A percentile compares a stretch with the other conserved stretches of the same genome.
phyloP scores from a whole-genome alignment of 2,113 vertebrate genomes.

The Cyphomyrus plagiostoma region DNA sequence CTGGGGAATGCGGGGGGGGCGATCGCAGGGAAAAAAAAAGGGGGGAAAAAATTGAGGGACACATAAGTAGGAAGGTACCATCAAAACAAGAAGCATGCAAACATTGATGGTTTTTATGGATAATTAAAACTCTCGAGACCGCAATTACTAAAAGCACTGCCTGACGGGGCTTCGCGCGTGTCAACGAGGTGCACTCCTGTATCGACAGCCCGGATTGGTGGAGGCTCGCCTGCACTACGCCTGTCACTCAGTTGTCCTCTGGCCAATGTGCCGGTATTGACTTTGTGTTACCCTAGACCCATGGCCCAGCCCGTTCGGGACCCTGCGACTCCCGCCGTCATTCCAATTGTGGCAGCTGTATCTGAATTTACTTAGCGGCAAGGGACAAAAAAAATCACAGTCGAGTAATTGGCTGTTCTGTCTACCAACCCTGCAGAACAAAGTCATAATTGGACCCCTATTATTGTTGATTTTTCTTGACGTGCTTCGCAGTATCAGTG shows the following conservation, averaged over 20 bases:
- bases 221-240: constrained; percentile 54
- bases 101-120: constrained; percentile 67
- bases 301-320: constrained; percentile 21
- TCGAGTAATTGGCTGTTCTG: constrained; percentile 4
- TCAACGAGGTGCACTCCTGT: constrained; percentile 64
- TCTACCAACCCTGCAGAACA: constrained; percentile 30
- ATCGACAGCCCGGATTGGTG: constrained; percentile 62
- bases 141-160: constrained; percentile 66
- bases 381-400: constrained; percentile 25
- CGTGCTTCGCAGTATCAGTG: not conserved
- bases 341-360: constrained; percentile 25
- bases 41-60: constrained; percentile 47
- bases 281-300: constrained; percentile 46
- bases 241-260: constrained; percentile 57
- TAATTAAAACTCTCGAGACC: constrained; percentile 76
- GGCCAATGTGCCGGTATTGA: constrained; percentile 59
- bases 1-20: constrained; percentile 24
- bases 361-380: constrained; percentile 32
- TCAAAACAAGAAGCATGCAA: constrained; percentile 66
- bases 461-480: constrained; percentile 16
- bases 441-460: constrained; percentile 30
- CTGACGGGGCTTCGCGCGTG: constrained; percentile 59
- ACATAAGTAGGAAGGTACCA: constrained; percentile 61
- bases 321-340: constrained; percentile 31
- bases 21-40: constrained; percentile 41